Percentiles rank a stretch among this genome's conserved stretches.
phyloP scores from a whole-genome alignment of 2,113 vertebrate genomes.

The Piaya cayana region DNA sequence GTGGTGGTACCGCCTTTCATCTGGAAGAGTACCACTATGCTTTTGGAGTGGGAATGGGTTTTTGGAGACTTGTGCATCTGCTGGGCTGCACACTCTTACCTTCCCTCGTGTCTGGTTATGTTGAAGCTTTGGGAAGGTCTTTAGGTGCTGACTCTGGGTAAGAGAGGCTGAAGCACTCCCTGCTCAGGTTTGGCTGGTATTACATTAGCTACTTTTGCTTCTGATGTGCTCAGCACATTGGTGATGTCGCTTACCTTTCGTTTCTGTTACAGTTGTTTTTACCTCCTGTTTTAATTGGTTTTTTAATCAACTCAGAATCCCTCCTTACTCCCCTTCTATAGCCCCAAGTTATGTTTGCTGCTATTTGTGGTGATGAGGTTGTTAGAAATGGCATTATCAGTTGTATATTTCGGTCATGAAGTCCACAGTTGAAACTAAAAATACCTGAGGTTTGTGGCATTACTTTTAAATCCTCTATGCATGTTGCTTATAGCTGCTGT shows the following conservation, averaged over 20 bases:
- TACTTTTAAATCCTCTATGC: neutral
- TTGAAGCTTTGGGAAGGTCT: neutral
- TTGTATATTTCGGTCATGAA: neutral
- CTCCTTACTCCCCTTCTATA: neutral
- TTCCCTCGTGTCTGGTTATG: neutral
- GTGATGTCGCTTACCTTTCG: neutral
- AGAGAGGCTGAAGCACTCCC: neutral
- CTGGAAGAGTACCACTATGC: fast-evolving
- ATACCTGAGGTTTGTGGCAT: neutral
- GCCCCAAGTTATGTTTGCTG: neutral
- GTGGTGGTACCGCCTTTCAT: neutral
- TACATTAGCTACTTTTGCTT: neutral
- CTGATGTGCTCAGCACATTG: neutral
- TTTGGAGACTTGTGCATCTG: neutral
- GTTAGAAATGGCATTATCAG: neutral
- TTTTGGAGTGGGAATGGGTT: neutral
- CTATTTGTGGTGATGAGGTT: neutral
- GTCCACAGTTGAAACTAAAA: neutral
- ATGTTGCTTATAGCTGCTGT: neutral
- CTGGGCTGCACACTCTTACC: fast-evolving
- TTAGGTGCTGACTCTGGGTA: neutral
- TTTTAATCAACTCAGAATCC: neutral
- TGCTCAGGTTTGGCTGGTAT: neutral
- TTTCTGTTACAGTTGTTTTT: neutral
- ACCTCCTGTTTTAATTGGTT: neutral